phyloP scores from a whole-genome alignment of 2,113 vertebrate genomes.

The Chloropsis hardwickii region DNA sequence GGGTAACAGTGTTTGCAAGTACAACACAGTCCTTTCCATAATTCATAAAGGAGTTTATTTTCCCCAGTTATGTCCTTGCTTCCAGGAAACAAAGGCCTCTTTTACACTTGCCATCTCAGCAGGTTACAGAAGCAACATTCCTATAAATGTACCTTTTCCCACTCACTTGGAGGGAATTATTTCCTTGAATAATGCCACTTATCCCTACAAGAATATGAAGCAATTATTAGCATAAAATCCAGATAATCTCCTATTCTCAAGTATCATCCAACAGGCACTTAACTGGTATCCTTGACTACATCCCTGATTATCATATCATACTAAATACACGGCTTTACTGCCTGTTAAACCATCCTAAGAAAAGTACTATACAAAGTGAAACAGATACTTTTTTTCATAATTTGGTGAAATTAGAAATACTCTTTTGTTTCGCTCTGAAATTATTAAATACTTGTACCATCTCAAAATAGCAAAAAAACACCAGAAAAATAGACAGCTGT shows the following conservation, averaged over 20 bases:
- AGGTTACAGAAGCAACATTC: background rate
- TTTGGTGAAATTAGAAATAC: background rate
- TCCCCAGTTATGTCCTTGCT: background rate
- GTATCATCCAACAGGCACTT: background rate
- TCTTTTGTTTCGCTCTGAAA: background rate
- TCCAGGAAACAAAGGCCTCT: background rate
- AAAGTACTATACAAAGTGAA: background rate
- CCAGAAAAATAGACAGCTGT: background rate
- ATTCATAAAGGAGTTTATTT: background rate
- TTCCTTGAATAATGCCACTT: background rate
- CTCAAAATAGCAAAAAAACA: background rate
- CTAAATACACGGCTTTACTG: background rate
- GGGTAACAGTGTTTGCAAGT: background rate
- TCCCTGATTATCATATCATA: background rate
- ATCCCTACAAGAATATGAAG: background rate
- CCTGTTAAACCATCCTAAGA: background rate
- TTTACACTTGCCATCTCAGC: background rate
- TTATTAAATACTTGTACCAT: background rate
- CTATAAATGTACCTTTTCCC: background rate
- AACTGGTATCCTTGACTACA: background rate
- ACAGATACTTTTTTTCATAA: background rate
- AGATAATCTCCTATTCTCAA: background rate
- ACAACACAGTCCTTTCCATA: background rate
- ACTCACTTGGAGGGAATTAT: background rate
- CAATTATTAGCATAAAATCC: background rate